Conservation (phyloP, 1,140 invertebrate genomes). For the Cardiocondyla obscurior region DNA sequence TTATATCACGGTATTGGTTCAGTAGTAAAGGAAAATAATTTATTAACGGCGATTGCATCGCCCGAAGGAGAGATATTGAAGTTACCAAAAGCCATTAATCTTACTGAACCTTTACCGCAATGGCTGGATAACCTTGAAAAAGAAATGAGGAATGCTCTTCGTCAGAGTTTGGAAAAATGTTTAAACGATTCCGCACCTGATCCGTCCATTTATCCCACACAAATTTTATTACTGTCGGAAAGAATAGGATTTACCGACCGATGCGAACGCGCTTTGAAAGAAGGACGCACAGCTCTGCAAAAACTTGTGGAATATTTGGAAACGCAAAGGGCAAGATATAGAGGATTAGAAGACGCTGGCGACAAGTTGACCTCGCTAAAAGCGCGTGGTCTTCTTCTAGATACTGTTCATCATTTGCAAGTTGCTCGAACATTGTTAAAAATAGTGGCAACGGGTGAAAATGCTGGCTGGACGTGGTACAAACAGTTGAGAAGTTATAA, state of each 20-base stretch:
- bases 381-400: constrained; percentile 91
- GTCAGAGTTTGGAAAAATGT: constrained; percentile 77
- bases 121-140: constrained; percentile 81
- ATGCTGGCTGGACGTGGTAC: constrained; percentile 93
- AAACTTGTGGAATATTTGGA: constrained; percentile 80
- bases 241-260: constrained; percentile 80
- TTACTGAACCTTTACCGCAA: constrained; percentile 75
- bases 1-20: constrained; percentile 95
- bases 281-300: constrained; percentile 70
- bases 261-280: constrained; percentile 77
- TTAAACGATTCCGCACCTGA: constrained; percentile 75
- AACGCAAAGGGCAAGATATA: constrained; percentile 76
- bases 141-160: constrained; percentile 73
- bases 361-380: constrained; percentile 85
- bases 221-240: constrained; percentile 78
- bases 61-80: constrained; percentile 93
- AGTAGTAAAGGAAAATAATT: constrained; percentile 88
- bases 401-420: constrained; percentile 95
- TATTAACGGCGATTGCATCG: constrained; percentile 89
- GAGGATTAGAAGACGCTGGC: constrained; percentile 77
- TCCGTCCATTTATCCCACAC: constrained; percentile 79
- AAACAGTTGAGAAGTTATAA: constrained; percentile 92
- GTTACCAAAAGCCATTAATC: constrained; percentile 89
- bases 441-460: constrained; percentile 69
- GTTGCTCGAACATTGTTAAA: constrained; percentile 92